Base-by-base conservation (phyloP, 2,888 invertebrate species). In the Tenthredo distinguenda region DNA sequence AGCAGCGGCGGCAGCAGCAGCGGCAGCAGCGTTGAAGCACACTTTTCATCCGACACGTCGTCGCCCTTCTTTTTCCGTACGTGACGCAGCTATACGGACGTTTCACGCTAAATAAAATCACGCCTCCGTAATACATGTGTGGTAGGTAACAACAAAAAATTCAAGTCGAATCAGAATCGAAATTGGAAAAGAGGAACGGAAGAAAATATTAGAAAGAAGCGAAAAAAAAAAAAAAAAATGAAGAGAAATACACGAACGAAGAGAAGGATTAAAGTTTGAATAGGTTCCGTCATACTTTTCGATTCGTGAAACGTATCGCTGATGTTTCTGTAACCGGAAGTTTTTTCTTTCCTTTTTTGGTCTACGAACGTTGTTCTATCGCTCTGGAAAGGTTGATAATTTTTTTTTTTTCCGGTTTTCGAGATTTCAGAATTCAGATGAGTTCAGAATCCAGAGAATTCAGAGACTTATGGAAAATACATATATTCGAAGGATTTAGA, bases 21-120 rank as follows among this genome's bases (percentile, higher is more conserved):
- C 37, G 37, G 37, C 34, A 72, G 72, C 26, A n/a, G n/a, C 40
- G 72, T 6, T 9, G 55, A 47, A 15, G 15, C 77, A 77, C 77
- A 77, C 77, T 77, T 77, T 77, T 77, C 77, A 77, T 18, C 47
- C 77, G 55, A 77, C 77, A 77, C 77, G 77, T 77, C 77, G 77
- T 77, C 77, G 77, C 77, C 77, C 55, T 77, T 55, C 18, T 77
- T 55, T 77, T 77, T 55, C 31, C 55, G 77, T 55, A 55, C 77
- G 77, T 77, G 50, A 77, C 55, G 77, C 55, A 77, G 77, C 47
- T 26, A 37, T n/a, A 55, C 77, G 77, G 34, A 77, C 47, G 55
- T 77, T 47, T 47, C 0, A 77, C 34, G 55, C 77, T 77, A 77
- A 77, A 77, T 55, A 55, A 77, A 77, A 55, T 77, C 77, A 55